Evolutionary conservation across 64 coral and sea anemone species (phyloP).

Genomic region (Actinia equina): DNA sequence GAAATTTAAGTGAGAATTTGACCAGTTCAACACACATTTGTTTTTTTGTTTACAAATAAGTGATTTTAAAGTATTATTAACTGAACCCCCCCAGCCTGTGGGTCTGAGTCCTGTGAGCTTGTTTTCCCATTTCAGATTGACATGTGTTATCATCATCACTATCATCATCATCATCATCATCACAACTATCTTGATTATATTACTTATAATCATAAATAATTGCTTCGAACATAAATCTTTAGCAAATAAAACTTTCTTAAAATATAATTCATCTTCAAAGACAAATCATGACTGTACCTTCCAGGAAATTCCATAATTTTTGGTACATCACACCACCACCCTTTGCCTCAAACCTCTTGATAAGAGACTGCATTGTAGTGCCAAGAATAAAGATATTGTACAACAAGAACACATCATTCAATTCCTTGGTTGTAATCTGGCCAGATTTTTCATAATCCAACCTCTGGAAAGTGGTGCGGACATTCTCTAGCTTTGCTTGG

Average conservation of each 20-base stretch:
- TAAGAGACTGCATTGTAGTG: slow-evolving; percentile 40
- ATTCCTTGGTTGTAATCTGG: slow-evolving; percentile 57
- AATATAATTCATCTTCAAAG: too few relatives aligned
- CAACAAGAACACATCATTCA: slow-evolving; percentile 47
- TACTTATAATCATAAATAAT: not conserved
- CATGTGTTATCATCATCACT: too few relatives aligned
- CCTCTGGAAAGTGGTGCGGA: slow-evolving; percentile 31
- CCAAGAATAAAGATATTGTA: slow-evolving; percentile 79
- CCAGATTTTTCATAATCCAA: slow-evolving; percentile 57
- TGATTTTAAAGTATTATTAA: too few relatives aligned
- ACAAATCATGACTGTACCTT: slow-evolving; percentile 29
- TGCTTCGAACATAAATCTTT: too few relatives aligned
- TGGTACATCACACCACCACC: slow-evolving; percentile 44
- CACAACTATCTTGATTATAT: not conserved
- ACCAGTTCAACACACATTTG: too few relatives aligned
- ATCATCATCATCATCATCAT: too few relatives aligned
- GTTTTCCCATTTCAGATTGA: too few relatives aligned
- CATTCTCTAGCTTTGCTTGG: slow-evolving; percentile 47
- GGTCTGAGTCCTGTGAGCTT: too few relatives aligned
- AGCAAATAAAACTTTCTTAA: too few relatives aligned
- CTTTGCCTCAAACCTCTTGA: slow-evolving; percentile 56
- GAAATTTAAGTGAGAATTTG: too few relatives aligned
- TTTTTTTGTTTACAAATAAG: too few relatives aligned
- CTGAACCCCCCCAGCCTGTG: too few relatives aligned
- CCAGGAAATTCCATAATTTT: slow-evolving; percentile 49